These are phyloP conservation scores for Amiota minor DNA, from an alignment of 2,888 invertebrate genomes.

Conservation along the genomic window DNA sequence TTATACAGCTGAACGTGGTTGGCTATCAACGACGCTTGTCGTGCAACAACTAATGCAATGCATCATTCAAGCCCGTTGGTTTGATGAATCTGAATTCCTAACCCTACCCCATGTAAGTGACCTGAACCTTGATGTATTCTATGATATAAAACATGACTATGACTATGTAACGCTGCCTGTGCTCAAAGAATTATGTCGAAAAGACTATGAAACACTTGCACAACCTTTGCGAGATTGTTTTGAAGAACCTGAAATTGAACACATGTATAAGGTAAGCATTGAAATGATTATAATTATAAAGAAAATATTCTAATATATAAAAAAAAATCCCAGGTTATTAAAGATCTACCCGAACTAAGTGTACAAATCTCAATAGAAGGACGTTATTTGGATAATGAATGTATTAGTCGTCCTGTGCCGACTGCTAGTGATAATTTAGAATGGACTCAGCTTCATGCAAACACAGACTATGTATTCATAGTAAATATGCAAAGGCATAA, in stretches of 20 bases:
- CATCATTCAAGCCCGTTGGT: constrained; percentile 92
- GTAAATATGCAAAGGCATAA: constrained; percentile 76
- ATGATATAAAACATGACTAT: constrained; percentile 67
- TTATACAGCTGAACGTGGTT: constrained; percentile 90
- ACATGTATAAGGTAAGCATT: constrained; percentile 77
- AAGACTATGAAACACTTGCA: constrained; percentile 78
- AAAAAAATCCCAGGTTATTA: constrained; percentile 74
- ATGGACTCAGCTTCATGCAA: constrained; percentile 80
- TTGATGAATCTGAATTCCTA: constrained; percentile 82
- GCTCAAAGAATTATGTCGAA: constrained; percentile 70
- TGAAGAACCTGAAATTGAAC: constrained; percentile 80
- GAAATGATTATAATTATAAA: background rate
- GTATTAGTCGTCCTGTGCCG: constrained; percentile 60
- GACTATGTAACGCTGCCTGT: constrained; percentile 67
- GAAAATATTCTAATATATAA: constrained; percentile 34
- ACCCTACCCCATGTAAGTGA: constrained; percentile 85
- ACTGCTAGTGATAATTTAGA: constrained; percentile 68
- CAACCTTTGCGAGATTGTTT: constrained; percentile 79
- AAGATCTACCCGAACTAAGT: constrained; percentile 79
- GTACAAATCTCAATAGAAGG: constrained; percentile 77
- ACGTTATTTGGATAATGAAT: constrained; percentile 70
- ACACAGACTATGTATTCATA: constrained; percentile 82
- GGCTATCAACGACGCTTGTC: constrained; percentile 86
- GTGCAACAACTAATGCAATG: constrained; percentile 89
- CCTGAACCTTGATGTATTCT: constrained; percentile 78